Evolutionary conservation across 2,113 vertebrate genomes (phyloP), one percentile per base, ranked within the genome.

Genomic region (Acanthochromis polyacanthus): DNA sequence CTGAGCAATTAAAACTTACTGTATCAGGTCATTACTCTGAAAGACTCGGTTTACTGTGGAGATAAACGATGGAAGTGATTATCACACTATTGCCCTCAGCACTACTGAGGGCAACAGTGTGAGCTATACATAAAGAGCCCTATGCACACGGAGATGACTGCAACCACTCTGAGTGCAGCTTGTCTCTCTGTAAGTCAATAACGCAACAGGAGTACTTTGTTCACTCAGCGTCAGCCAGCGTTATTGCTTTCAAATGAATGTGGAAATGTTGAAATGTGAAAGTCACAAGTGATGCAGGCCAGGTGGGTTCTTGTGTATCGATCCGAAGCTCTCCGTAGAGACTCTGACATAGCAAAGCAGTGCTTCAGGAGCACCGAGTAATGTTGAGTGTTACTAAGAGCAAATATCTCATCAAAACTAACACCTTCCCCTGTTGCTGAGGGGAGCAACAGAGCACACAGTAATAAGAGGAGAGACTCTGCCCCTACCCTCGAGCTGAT

Each of bases 381-480:
- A 81, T 85, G 88, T 65, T 68, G 66, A 92, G 87, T 65, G 79
- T 77, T 88, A 83, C 80, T 60, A 60, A 83, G 82, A 88, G 75
- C 82, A 89, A 93, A 92, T 88, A 86, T 83, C 85, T 92, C 78
- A 90, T 91, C 79, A 88, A 88, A 90, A 71, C 71, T 61, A 83
- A 88, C 91, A 77, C 71, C 79, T 83, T 85, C 84, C 82, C 74
- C 63, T 85, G 89, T 77, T 81, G 84, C 87, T 78, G 22, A 80
- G 88, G 84, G 87, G 67, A 75, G 80, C 59, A 85, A 70, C 81
- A 85, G 80, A 86, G 88, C 86, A 81, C 86, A 82, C 64, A 85
- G 81, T 90, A 87, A 90, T 89, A 88, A 87, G 48, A 63, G 45
- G 69, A 71, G 6, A 68, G 59, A 76, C 60, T 82, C 71, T 60